Evolutionary conservation across 2,888 invertebrate species (phyloP).

Genomic region (Agriopis aurantiaria): DNA sequence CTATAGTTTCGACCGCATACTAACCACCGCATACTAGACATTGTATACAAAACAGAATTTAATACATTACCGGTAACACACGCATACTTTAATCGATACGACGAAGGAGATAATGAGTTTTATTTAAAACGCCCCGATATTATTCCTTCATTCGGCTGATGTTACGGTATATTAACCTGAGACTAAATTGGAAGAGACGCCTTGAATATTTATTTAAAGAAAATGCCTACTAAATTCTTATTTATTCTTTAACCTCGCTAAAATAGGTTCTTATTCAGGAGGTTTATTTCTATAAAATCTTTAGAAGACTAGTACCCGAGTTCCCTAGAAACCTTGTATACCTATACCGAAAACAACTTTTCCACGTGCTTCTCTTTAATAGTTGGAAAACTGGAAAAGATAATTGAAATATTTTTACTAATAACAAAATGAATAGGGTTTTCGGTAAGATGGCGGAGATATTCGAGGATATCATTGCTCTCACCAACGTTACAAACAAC

Average conservation of each 20-base stretch:
- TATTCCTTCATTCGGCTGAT: conserved; percentile 30
- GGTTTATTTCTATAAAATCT: not conserved
- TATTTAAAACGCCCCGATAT: conserved; percentile 29
- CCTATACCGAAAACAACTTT: not conserved
- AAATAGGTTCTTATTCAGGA: conserved; percentile 17
- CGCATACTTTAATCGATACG: not conserved
- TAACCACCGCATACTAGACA: too few species aligned
- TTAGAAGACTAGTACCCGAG: not conserved
- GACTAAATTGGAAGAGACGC: conserved; percentile 27
- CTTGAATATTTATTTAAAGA: conserved; percentile 30
- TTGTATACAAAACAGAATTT: too few species aligned
- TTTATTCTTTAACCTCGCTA: conserved; percentile 21
- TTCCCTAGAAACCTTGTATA: not conserved
- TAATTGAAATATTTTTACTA: too few species aligned
- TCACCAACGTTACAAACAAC: too few species aligned
- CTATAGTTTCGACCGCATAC: too few species aligned
- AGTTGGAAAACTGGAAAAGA: too few species aligned
- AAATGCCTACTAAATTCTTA: conserved; percentile 17
- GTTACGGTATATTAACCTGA: conserved; percentile 25
- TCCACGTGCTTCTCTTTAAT: not conserved
- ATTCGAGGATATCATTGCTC: too few species aligned
- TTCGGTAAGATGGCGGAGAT: too few species aligned
- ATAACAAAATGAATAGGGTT: too few species aligned
- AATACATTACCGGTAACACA: not conserved
- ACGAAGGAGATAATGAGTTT: conserved; percentile 29